Percentiles rank a stretch among this genome's conserved stretches.
phyloP scores from a whole-genome alignment of 1,140 invertebrate genomes.

The Cepaea nemoralis region DNA sequence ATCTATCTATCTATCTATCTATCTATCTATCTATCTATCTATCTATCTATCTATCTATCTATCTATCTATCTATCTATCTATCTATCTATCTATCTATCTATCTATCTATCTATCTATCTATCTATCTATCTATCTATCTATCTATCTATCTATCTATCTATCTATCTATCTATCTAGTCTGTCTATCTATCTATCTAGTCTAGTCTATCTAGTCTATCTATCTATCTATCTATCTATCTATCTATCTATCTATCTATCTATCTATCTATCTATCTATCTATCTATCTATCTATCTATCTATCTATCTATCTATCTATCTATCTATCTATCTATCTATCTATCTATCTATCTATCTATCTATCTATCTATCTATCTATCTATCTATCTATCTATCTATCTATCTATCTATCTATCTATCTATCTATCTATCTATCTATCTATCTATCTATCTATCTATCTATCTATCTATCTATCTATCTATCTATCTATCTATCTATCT shows the following conservation, averaged over 20 bases:
- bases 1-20: too few species aligned
- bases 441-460: neutral
- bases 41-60: too few species aligned
- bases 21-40: too few species aligned
- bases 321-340: constrained; percentile 23
- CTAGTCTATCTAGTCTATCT: constrained; percentile 2
- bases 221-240: constrained; percentile 19
- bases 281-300: constrained; percentile 23
- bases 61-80: too few species aligned
- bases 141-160: too few species aligned
- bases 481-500: constrained; percentile 10
- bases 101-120: too few species aligned
- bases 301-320: constrained; percentile 23
- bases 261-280: constrained; percentile 23
- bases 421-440: constrained; percentile 23
- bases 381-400: constrained; percentile 23
- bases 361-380: constrained; percentile 23
- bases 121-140: too few species aligned
- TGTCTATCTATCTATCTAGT: too few species aligned
- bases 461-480: constrained; percentile 5
- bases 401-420: constrained; percentile 23
- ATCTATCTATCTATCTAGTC: too few species aligned
- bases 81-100: too few species aligned
- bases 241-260: constrained; percentile 23
- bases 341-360: constrained; percentile 23